Percentiles rank a stretch among this genome's conserved stretches.
Conservation (phyloP, 2,113 vertebrate species). For the Lutjanus erythropterus region DNA sequence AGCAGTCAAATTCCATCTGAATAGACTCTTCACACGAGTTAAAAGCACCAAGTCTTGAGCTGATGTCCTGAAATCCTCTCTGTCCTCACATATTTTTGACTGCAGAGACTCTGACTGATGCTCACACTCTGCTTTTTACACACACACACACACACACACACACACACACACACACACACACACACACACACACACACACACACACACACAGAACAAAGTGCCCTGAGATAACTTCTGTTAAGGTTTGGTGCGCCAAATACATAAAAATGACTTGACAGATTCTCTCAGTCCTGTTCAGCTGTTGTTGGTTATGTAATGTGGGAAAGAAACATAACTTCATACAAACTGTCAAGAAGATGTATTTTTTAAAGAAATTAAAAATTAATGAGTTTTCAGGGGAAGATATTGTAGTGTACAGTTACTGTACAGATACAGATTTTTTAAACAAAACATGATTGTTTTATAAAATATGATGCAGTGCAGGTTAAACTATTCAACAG, state of each 20-base stretch:
- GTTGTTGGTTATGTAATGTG: constrained; percentile 23
- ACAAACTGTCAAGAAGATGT: neutral
- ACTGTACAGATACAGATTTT: neutral
- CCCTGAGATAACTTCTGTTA: too few species aligned
- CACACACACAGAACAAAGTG: too few species aligned
- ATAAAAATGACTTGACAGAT: neutral
- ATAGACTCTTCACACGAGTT: too few species aligned
- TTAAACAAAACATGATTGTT: neutral
- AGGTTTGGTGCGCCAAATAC: too few species aligned
- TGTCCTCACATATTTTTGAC: constrained; percentile 16
- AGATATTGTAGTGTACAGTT: too few species aligned
- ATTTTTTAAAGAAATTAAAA: too few species aligned
- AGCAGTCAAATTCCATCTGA: too few species aligned
- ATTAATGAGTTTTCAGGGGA: too few species aligned
- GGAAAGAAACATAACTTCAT: constrained; percentile 15
- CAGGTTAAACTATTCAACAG: neutral
- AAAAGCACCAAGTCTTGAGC: neutral
- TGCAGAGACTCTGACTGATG: constrained; percentile 8
- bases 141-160: neutral
- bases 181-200: constrained; percentile 2
- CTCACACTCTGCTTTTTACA: neutral
- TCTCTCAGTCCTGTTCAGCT: constrained; percentile 18
- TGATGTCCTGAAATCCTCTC: constrained; percentile 24
- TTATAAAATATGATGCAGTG: neutral
- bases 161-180: constrained; percentile 4